Evolutionary conservation across 2,113 vertebrate species (phyloP), one percentile per base, ranked within the genome.

Genomic region (Salminus brasiliensis): DNA sequence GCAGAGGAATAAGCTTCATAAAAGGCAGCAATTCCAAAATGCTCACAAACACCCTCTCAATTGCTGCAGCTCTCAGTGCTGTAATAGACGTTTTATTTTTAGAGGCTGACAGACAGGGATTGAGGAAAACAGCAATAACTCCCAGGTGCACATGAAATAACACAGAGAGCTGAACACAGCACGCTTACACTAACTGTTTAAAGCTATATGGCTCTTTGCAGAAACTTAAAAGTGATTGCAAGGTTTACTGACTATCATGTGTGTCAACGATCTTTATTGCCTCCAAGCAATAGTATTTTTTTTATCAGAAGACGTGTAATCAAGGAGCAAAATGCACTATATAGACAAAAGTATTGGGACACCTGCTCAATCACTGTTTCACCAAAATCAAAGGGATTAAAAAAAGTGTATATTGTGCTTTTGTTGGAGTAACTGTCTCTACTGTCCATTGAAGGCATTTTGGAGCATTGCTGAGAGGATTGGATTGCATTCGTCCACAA

Each of bases 51-150:
- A n/a, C 53, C 16, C 16, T 74, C 23, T 60, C 36, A 43, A 60
- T 72, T 36, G 45, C 11, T n/a, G 18, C 11, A 3, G 18, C 57
- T 63, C 45, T 52, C 21, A 5, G 7, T 39, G 2, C 32, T 52
- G 27, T 15, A 39, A 36, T 39, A 23, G 62, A 39, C 21, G 11
- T 63, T 30, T 30, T 63, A 63, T 66, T 66, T 66, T 66, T 66
- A 66, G 62, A n/a, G 21, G 7, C 62, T 66, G 62, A 39, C 60
- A 32, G 60, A 63, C 62, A 65, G 62, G 21, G n/a, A 66, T 66
- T 66, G 62, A 66, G 32, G 23, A 66, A 34, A 66, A 66, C 62
- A 66, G 62, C 62, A 39, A 39, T 36, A 66, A 66, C 32, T 36
- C 62, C 25, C 62, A 66, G 62, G 62, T 39, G 32, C 36, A n/a